A percentile compares a stretch with the other conserved stretches of the same genome.
phyloP scores from a whole-genome alignment of 2,888 invertebrate species.

The Minunthozetes semirufus region DNA sequence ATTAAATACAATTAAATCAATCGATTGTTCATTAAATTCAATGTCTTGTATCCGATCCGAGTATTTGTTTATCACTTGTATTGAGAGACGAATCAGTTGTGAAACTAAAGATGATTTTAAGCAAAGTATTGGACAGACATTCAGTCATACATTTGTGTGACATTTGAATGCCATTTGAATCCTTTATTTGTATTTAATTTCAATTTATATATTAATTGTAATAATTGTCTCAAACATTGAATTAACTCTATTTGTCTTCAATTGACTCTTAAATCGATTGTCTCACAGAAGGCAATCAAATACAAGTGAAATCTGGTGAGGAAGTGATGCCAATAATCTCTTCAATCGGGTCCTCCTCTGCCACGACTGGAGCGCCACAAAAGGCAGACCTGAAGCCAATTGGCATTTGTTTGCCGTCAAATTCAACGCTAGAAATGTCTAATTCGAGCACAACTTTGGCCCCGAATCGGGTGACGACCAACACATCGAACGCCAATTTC shows the following conservation, averaged over 20 bases:
- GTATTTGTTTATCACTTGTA: neutral
- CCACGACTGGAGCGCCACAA: constrained; percentile 8
- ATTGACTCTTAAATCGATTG: neutral
- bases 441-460: constrained; percentile 19
- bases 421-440: constrained; percentile 22
- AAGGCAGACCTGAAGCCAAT: constrained; percentile 32
- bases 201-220: neutral
- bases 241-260: too few species aligned
- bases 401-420: constrained; percentile 30
- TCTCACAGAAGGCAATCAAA: neutral
- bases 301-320: neutral
- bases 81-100: too few species aligned
- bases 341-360: neutral
- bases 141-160: constrained; percentile 2
- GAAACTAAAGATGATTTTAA: neutral
- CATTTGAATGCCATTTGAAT: neutral
- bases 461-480: constrained; percentile 16
- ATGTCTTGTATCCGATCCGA: neutral
- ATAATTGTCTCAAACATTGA: neutral
- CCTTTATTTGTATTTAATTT: neutral
- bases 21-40: neutral
- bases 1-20: too few species aligned
- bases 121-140: neutral
- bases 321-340: constrained; percentile 19
- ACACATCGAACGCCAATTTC: neutral